These are phyloP conservation scores for Oreochromis aureus DNA, from an alignment of 2,113 vertebrate species.

Conservation along the genomic window DNA sequence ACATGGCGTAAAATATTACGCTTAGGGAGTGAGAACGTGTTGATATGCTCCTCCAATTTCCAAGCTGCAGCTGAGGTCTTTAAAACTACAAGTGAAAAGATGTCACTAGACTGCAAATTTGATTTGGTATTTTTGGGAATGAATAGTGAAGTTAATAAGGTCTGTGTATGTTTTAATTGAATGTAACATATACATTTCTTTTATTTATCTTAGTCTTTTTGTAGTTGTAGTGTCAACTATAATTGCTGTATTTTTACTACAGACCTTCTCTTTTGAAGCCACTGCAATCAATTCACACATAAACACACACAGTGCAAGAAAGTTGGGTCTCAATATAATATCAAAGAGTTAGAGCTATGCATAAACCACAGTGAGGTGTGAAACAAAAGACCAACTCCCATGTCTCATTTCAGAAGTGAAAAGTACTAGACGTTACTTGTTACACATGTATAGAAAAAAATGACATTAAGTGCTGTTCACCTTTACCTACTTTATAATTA, in stretches of 20 bases:
- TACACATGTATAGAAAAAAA: neutral
- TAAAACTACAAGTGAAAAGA: neutral
- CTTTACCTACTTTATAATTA: neutral
- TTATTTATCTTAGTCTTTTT: neutral
- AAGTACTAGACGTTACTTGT: neutral
- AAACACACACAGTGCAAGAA: neutral
- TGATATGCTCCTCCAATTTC: neutral
- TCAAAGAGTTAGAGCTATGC: neutral
- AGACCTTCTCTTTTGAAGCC: neutral
- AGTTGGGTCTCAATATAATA: neutral
- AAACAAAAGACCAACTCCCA: neutral
- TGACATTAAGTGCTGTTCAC: neutral
- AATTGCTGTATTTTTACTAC: neutral
- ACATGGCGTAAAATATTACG: too few relatives aligned
- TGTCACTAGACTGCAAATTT: neutral
- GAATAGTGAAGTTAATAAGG: neutral
- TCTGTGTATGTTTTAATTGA: neutral
- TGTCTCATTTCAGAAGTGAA: neutral
- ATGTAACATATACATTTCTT: neutral
- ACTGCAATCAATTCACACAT: neutral
- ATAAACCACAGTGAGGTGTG: neutral
- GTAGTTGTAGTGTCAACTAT: neutral
- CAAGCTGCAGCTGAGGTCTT: neutral
- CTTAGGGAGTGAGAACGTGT: too few relatives aligned
- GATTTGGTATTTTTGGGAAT: neutral